These are phyloP conservation scores for Brenthis daphne DNA, from an alignment of 2,888 invertebrate genomes.

Conservation along the genomic window DNA sequence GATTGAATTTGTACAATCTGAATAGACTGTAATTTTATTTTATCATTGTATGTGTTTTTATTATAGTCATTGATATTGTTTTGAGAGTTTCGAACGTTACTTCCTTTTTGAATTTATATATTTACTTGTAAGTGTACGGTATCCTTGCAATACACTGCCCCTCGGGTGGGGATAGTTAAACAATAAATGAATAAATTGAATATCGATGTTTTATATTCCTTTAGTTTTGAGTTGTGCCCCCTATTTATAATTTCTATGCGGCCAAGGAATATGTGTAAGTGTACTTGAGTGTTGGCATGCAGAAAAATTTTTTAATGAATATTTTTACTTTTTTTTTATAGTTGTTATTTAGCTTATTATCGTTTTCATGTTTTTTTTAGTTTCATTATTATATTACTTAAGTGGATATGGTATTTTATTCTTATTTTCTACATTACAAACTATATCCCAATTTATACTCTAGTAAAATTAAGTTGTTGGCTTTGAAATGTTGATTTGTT, in stretches of 20 bases:
- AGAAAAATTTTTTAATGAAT: slow-evolving; percentile 19
- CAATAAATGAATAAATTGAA: slow-evolving; percentile 68
- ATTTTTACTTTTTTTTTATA: slow-evolving; percentile 33
- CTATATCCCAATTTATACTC: too few relatives aligned
- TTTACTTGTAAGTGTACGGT: slow-evolving; percentile 71
- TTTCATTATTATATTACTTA: not conserved
- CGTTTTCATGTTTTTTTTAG: slow-evolving; percentile 27
- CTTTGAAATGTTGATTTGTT: too few relatives aligned
- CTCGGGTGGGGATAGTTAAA: slow-evolving; percentile 71
- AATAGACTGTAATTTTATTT: slow-evolving; percentile 76
- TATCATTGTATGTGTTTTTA: slow-evolving; percentile 52
- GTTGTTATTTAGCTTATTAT: slow-evolving; percentile 32
- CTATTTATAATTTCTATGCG: slow-evolving; percentile 46
- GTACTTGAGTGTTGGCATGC: slow-evolving; percentile 39
- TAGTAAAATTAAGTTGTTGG: too few relatives aligned
- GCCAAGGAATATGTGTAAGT: slow-evolving; percentile 68
- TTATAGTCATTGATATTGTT: slow-evolving; percentile 54
- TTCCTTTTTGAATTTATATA: slow-evolving; percentile 76
- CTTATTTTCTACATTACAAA: too few relatives aligned
- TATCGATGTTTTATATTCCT: slow-evolving; percentile 42
- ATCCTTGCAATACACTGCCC: slow-evolving; percentile 68
- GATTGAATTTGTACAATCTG: slow-evolving; percentile 76
- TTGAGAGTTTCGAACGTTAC: slow-evolving; percentile 69
- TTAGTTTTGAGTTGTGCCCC: slow-evolving; percentile 36
- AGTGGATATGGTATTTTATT: too few relatives aligned